A percentile compares a stretch with the other conserved stretches of the same genome.
Evolutionary conservation across 2,113 vertebrate species (phyloP).

Genomic region (Passerina amoena): DNA sequence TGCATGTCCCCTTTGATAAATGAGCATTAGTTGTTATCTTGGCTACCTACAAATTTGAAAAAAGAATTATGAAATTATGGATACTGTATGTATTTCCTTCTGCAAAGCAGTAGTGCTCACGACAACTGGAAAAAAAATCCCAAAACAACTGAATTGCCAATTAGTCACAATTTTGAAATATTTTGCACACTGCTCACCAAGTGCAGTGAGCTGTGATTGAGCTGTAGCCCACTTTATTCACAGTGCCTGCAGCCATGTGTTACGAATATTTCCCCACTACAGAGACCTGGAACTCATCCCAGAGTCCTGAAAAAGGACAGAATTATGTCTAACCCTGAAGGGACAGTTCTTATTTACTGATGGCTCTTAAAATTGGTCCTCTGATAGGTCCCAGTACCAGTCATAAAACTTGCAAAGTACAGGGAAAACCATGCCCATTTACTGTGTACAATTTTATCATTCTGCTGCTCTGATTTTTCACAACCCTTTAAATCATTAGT

Average conservation of each 20-base stretch:
- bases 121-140: background rate
- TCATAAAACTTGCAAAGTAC: background rate
- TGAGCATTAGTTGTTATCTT: background rate
- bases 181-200: background rate
- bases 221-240: background rate
- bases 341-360: background rate
- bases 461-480: background rate
- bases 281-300: background rate
- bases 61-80: background rate
- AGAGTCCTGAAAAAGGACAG: fast-evolving
- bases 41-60: background rate
- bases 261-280: background rate
- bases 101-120: background rate
- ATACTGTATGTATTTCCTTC: background rate
- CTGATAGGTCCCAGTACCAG: background rate
- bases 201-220: background rate
- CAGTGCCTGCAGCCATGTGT: background rate
- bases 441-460: background rate
- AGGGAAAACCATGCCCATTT: fast-evolving
- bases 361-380: background rate
- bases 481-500: background rate
- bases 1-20: background rate
- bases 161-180: background rate
- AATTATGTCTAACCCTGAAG: background rate
- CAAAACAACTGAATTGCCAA: background rate